Evolutionary conservation across 2,888 invertebrate genomes (phyloP).

Genomic region (Macaria notata): DNA sequence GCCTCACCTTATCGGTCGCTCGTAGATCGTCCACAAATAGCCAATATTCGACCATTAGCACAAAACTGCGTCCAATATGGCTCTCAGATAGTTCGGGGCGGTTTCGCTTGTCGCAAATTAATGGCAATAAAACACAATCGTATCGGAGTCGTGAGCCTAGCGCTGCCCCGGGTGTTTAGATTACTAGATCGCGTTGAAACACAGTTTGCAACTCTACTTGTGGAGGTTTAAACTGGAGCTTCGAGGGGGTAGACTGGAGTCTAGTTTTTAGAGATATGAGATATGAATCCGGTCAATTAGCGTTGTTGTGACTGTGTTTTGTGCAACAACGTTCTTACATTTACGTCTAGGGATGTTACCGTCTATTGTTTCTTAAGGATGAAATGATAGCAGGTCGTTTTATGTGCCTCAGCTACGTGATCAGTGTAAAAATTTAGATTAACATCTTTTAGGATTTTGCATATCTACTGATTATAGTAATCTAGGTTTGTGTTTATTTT

Average conservation of each 20-base stretch:
- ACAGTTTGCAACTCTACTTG: conserved; percentile 37
- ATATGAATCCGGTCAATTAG: no score
- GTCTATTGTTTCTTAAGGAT: no score
- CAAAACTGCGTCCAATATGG: conserved; percentile 64
- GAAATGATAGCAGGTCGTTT: no score
- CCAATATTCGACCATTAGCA: conserved; percentile 36
- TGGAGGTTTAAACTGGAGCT: conserved; percentile 3
- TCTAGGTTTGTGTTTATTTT: no score
- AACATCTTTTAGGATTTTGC: no score
- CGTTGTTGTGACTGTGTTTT: no score
- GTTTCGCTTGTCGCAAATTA: conserved; percentile 78
- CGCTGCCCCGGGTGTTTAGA: conserved; percentile 61
- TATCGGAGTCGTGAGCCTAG: conserved; percentile 60
- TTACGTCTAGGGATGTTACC: no score
- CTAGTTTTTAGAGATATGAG: no score
- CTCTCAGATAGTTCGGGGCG: conserved; percentile 64
- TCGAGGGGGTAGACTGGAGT: neutral
- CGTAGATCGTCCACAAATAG: conserved; percentile 3
- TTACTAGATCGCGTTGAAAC: conserved; percentile 56
- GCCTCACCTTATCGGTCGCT: conserved; percentile 33
- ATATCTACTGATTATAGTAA: no score
- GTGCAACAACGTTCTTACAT: no score
- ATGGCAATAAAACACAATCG: conserved; percentile 78
- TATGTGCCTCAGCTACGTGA: no score
- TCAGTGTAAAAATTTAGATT: no score